These are phyloP conservation scores for Megalonaias nervosa DNA, from an alignment of 1,140 invertebrate genomes.

Conservation along the genomic window DNA sequence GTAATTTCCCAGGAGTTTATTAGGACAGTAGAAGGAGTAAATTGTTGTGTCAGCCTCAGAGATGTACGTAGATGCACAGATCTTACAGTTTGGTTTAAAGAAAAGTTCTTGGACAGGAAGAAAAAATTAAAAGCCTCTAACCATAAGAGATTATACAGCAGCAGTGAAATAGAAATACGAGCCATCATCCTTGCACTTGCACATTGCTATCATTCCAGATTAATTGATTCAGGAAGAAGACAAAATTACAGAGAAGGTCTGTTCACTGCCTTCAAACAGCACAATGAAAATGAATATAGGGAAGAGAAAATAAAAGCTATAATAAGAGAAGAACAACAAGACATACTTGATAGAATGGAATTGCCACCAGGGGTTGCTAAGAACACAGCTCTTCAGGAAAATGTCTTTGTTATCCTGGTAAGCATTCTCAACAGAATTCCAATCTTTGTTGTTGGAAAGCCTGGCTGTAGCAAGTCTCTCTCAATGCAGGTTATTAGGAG, in stretches of 20 bases:
- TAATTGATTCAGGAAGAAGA: conserved; percentile 27
- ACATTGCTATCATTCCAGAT: conserved; percentile 54
- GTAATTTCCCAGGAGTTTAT: conserved; percentile 36
- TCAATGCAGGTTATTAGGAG: conserved; percentile 54
- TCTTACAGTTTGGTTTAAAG: conserved; percentile 37
- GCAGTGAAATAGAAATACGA: conserved; percentile 16
- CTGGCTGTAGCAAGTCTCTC: conserved; percentile 62
- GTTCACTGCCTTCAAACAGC: conserved; percentile 14
- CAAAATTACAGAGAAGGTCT: conserved; percentile 34
- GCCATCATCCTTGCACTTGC: conserved; percentile 45
- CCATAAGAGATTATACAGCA: background rate
- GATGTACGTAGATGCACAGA: conserved; percentile 37
- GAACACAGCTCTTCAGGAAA: conserved; percentile 58
- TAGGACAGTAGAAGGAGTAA: conserved; percentile 9
- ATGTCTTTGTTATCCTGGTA: conserved; percentile 61
- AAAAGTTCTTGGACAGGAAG: conserved; percentile 16
- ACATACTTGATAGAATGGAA: conserved; percentile 33
- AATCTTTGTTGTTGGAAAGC: conserved; percentile 62
- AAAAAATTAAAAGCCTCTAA: background rate
- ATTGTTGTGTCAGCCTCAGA: conserved; percentile 38
- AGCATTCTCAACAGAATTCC: conserved; percentile 58
- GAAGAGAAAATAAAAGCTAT: conserved; percentile 7
- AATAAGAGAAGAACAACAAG: conserved; percentile 29
- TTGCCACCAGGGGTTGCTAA: conserved; percentile 32
- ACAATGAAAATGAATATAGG: background rate